Percentiles rank a stretch among this genome's conserved stretches.
These are phyloP conservation scores for Lasaia peninsularis DNA, from an alignment of 1,140 invertebrate genomes.

Conservation along the genomic window DNA sequence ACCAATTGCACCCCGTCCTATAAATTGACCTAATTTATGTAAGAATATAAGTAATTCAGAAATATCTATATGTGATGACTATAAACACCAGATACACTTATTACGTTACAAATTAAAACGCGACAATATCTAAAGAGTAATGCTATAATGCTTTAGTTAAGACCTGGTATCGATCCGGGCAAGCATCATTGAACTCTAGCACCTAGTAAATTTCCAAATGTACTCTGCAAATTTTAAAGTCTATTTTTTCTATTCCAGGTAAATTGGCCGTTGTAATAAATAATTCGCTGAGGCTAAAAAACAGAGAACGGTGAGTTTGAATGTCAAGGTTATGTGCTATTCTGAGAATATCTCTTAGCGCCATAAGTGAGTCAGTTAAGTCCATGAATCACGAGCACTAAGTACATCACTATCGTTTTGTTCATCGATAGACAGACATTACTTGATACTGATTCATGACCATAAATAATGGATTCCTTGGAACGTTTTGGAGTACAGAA, in stretches of 20 bases:
- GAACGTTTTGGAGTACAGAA: neutral
- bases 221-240: neutral
- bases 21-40: too few relatives aligned
- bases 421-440: slow-evolving; percentile 41
- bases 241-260: neutral
- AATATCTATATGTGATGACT: too few relatives aligned
- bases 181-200: too few relatives aligned
- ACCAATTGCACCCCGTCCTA: too few relatives aligned
- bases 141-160: too few relatives aligned
- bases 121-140: too few relatives aligned
- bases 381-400: slow-evolving; percentile 47
- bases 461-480: slow-evolving; percentile 6
- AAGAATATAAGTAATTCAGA: too few relatives aligned
- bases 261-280: slow-evolving; percentile 13
- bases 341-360: slow-evolving; percentile 68
- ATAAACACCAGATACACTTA: too few relatives aligned
- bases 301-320: slow-evolving; percentile 39
- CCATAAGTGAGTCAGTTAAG: slow-evolving; percentile 53
- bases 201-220: too few relatives aligned
- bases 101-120: too few relatives aligned
- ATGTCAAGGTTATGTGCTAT: slow-evolving; percentile 63
- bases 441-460: slow-evolving; percentile 3
- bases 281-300: slow-evolving; percentile 4
- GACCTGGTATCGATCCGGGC: too few relatives aligned
- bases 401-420: slow-evolving; percentile 42